Evolutionary conservation across 92 coral and sea anemone genomes (phyloP), one percentile per base, ranked within the genome.

Genomic region (Anthopleura xanthogrammica): DNA sequence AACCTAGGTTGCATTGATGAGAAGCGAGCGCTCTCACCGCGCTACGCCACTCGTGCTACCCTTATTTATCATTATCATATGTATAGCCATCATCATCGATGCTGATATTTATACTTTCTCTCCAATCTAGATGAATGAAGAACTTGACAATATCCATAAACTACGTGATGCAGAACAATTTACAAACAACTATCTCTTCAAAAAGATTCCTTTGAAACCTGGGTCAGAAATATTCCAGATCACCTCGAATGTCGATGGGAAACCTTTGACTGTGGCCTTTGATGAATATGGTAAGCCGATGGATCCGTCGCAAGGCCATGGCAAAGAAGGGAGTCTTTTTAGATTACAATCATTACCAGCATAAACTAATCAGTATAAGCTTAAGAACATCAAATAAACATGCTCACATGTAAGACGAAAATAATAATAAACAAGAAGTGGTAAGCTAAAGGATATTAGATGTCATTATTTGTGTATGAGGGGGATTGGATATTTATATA

Each of bases 141-240:
- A 68, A 24, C 74, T 68, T 68, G 16, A 23, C 4, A 11, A 68
- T 2, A 29, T 68, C 41, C 74, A 68, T 29, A 68, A 12, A 36
- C 11, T 68, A 68, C 24, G 74, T 11, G 74, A 68, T 24, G 74
- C 74, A 13, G 17, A 68, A 29, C 41, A 22, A 0, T 16, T 24
- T 0, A 24, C 42, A 9, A 68, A 24, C 74, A 68, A 68, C 42
- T 68, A 7, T 36, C 74, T 68, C 41, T 68, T 68, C 74, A 68
- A 68, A 68, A 68, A 68, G 74, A 16, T 68, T 68, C 74, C 74
- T 13, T 6, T 42, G 16, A 42, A 13, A 68, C 42, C 74, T 68
- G 74, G 74, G 8, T 68, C 74, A 36, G 74, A 68, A 68, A 68
- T 68, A 68, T 68, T 68, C 36, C 74, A 68, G 42, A 68, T 68